Percentiles rank a stretch among this genome's conserved stretches.
Conservation (phyloP, 1,140 invertebrate species). For the Sycobia sp. region DNA sequence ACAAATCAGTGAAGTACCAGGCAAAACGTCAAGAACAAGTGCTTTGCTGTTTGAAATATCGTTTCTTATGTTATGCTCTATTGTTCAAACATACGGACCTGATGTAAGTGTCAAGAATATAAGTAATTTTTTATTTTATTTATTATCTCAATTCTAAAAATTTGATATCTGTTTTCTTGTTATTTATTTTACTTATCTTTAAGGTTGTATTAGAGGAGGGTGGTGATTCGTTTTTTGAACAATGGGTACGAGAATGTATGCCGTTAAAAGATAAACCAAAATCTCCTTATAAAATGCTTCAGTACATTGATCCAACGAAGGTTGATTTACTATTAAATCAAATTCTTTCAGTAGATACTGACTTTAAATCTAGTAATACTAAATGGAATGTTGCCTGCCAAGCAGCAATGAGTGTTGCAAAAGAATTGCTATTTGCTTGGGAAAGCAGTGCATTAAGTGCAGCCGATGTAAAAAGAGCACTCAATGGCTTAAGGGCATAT, state of each 20-base stretch:
- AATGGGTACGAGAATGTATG: constrained; percentile 91
- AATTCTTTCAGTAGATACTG: constrained; percentile 73
- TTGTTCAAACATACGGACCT: constrained; percentile 89
- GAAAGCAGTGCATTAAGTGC: constrained; percentile 80
- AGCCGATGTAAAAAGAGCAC: constrained; percentile 83
- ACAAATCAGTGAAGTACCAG: constrained; percentile 60
- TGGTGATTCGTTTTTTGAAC: constrained; percentile 88
- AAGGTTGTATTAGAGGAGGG: constrained; percentile 71
- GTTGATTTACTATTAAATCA: constrained; percentile 84
- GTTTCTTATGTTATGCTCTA: constrained; percentile 90
- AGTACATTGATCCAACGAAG: constrained; percentile 75
- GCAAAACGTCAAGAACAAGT: constrained; percentile 63
- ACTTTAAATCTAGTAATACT: constrained; percentile 73
- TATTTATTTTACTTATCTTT: not conserved
- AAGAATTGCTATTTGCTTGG: constrained; percentile 90
- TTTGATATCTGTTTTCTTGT: not conserved
- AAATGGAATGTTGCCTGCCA: constrained; percentile 88
- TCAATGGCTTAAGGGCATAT: constrained; percentile 82
- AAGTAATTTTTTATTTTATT: not conserved
- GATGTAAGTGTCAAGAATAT: constrained; percentile 68
- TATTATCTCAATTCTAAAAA: constrained; percentile 1
- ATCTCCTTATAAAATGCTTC: constrained; percentile 80
- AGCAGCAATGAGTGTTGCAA: constrained; percentile 77
- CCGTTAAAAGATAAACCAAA: constrained; percentile 85
- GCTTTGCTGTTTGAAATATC: constrained; percentile 91